Evolutionary conservation across 2,797 vertebrate species (phyloP), one percentile per base, ranked within the genome.

Genomic region (Clarias pachynema): DNA sequence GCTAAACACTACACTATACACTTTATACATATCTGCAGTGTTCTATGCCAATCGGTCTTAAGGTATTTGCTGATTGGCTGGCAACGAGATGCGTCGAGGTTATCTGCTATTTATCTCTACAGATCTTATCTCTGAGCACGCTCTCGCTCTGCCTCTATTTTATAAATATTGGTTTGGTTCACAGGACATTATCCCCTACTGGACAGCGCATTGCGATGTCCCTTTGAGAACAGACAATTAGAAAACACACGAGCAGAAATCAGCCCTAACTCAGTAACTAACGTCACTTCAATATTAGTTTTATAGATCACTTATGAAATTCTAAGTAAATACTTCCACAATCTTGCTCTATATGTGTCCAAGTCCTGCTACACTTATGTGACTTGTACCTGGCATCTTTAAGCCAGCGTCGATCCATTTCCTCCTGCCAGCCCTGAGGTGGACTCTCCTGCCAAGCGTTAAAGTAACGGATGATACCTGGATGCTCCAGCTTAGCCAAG

Each of bases 401-500:
- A 56, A 98, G 93, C 97, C 97, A 99, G 88, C 98, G 95, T 90
- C 97, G 95, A 93, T 99, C 98, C 97, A 98, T 98, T 90, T 97
- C 96, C 86, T 99, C 98, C 90, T 99, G 98, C 98, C 98, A 99
- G 86, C 97, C 95, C 88, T 98, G 97, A 0, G 98, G 98, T 0
- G 98, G 98, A 74, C 96, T 96, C 93, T 99, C 98, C 91, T 99
- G 95, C 98, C 98, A 99, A 0, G 98, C 97, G n/a, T 99, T 99
- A 92, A 99, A 99, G 89, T 99, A 99, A 24, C 98, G 97, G 87
- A 99, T 99, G 65, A 99, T 99, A 68, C 98, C 98, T 0, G 96
- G 97, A 73, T 99, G 98, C 88, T 99, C 98, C 65, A 99, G 96
- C 89, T 99, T 99, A 59, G 98, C 98, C 77, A 99, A 91, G 0